A percentile compares a stretch with the other conserved stretches of the same genome.
phyloP scores from a whole-genome alignment of 2,797 vertebrate genomes.

The Antennarius maculatus region DNA sequence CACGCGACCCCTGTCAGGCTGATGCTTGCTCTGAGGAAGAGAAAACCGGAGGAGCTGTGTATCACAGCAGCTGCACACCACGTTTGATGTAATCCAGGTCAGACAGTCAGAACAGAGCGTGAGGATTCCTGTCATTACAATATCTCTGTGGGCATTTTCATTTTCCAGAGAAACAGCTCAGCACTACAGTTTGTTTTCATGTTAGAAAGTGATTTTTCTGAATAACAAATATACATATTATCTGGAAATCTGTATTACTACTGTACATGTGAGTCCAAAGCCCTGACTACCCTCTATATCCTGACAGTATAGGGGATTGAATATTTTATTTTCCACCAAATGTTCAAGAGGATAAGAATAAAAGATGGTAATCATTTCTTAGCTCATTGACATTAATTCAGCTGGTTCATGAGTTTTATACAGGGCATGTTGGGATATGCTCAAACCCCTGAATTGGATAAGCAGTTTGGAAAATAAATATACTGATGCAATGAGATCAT shows the following conservation, averaged over 20 bases:
- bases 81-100: constrained; percentile 42
- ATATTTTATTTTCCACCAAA: constrained; percentile 7
- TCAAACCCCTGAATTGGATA: neutral
- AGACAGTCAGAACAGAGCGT: constrained; percentile 43
- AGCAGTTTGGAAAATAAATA: constrained; percentile 1
- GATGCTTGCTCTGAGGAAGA: constrained; percentile 19
- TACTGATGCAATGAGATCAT: neutral
- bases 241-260: neutral
- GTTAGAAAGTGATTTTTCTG: constrained; percentile 25
- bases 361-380: constrained; percentile 3
- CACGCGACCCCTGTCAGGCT: constrained; percentile 7
- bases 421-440: constrained; percentile 17
- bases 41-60: constrained; percentile 27
- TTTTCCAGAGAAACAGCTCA: constrained; percentile 39
- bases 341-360: neutral
- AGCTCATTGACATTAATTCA: neutral
- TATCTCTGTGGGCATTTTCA: constrained; percentile 49
- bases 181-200: constrained; percentile 34
- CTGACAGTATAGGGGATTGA: neutral
- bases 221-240: constrained; percentile 17
- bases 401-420: neutral
- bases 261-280: neutral
- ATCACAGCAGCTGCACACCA: constrained; percentile 12
- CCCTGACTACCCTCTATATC: neutral
- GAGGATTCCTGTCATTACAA: constrained; percentile 51